Base-by-base conservation (phyloP, 2,113 vertebrate genomes). In the Raja brachyura region DNA sequence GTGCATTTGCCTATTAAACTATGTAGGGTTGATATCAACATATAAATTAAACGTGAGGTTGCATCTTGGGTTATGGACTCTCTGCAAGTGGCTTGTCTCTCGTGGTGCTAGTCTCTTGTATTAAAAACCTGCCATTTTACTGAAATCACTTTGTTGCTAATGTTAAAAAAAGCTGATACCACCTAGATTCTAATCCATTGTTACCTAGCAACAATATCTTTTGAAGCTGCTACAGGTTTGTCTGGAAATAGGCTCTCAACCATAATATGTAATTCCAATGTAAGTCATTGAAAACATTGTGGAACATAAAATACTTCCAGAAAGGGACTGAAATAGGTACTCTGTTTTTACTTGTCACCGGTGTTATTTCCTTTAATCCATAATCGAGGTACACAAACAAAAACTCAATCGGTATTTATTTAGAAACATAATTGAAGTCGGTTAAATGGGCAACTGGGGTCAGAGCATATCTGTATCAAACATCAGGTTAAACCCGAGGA, bases 171-270 rank as follows among this genome's bases (percentile, higher is more conserved):
- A 70, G 8, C 88, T 70, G 66, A 92, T 92, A 70, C 63, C 88
- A 70, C 33, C 7, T 73, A 92, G 31, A 70, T 73, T 92, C 88
- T 92, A 92, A 73, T 92, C 63, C 66, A 92, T 33, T 73, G 88
- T 92, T 73, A 22, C 88, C 88, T 90, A 90, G 88, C 88, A 90
- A 90, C 88, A 10, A 70, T 70, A 39, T 39, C 66, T 22, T 68
- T 70, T 90, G 33, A 68, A 70, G 88, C 18, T 33, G 9, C 59
- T 68, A 48, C 48, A 70, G 66, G 18, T 90, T 48, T 90, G 88
- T 22, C 88, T 66, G 39, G 63, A 90, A 90, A 63, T 90, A 90
- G 63, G 31, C 68, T 68, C 86, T 90, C 59, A 90, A 61, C 31
- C 86, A 90, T 68, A 8, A 25, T 2, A 70, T 70, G 88, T 70